Conservation (phyloP, 2,797 vertebrate genomes). For the Notolepis coatsorum region DNA sequence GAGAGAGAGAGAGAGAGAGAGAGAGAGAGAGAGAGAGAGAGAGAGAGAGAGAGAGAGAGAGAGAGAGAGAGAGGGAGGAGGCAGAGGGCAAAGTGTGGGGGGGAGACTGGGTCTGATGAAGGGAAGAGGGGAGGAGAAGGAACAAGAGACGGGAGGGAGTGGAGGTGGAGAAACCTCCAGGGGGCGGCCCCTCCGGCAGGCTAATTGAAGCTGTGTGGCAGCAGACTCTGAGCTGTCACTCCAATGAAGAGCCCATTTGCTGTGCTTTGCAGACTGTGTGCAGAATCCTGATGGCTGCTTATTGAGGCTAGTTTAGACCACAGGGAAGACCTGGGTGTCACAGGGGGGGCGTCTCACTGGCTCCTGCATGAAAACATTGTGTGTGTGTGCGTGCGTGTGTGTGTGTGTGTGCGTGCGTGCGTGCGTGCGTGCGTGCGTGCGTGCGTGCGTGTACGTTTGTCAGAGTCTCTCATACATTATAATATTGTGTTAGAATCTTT, state of each 20-base stretch:
- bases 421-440: too few relatives aligned
- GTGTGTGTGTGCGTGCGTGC: too few relatives aligned
- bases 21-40: slow-evolving; percentile 17
- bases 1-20: neutral
- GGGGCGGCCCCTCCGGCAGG: slow-evolving; percentile 70
- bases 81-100: slow-evolving; percentile 20
- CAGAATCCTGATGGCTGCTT: slow-evolving; percentile 79
- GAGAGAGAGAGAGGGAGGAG: slow-evolving; percentile 27
- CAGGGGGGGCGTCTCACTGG: slow-evolving; percentile 16
- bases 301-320: slow-evolving; percentile 42
- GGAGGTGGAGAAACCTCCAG: slow-evolving; percentile 53
- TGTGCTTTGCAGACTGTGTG: slow-evolving; percentile 71
- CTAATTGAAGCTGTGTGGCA: slow-evolving; percentile 82
- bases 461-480: slow-evolving; percentile 49
- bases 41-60: slow-evolving; percentile 10
- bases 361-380: too few relatives aligned
- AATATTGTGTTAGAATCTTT: slow-evolving; percentile 57
- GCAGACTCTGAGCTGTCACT: slow-evolving; percentile 74
- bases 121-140: too few relatives aligned
- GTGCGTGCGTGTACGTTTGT: slow-evolving; percentile 49
- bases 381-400: slow-evolving; percentile 34
- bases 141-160: too few relatives aligned
- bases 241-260: slow-evolving; percentile 76
- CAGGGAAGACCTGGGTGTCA: slow-evolving; percentile 33
- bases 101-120: neutral